Base-by-base conservation (phyloP, 37 sponge, comb jelly and placozoan species). In the Bolinopsis microptera region DNA sequence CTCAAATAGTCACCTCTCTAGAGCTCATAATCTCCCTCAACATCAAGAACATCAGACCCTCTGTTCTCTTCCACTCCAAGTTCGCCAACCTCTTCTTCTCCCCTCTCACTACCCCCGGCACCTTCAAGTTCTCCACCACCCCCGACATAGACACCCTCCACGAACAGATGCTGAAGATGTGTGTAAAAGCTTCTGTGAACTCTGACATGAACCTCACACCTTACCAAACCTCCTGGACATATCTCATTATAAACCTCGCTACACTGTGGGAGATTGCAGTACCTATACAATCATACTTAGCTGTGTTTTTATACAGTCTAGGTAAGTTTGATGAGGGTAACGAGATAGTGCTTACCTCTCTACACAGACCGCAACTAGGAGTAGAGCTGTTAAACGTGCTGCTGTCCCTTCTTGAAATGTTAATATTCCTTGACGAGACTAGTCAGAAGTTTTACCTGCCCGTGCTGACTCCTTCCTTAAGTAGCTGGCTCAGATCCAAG, bases 401-500 rank as follows among this genome's bases (percentile, higher is more conserved):
- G 26, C 90, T 86, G 22, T 39, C 90, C 28, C 90, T 36, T 1
- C 35, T 86, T 9, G 90, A 86, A 24, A 33, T 40, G 90, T 24
- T 24, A 25, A 41, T 86, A 22, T 86, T 41, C 31, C 34, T 23
- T 9, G 90, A 86, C 36, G 90, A 86, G 61, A 48, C 37, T 0
- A 86, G 61, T 86, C 90, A 86, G 48, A 86, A 86, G 35, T 21
- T 39, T n/a, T 86, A 41, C 26, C 90, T 86, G 22, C 90, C 90
- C 5, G 35, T 86, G 0, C 90, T 86, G 23, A n/a, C 90, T 2
- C 90, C 90, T 1, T 34, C 32, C 1, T 1, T 86, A 23, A 86
- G 90, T 39, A 86, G 90, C 30, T 86, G 90, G 90, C 90, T 86
- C n/a, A 38, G 61, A 30, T 34, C 90, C 32, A 86, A 86, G 35